phyloP scores from a whole-genome alignment of 2,113 vertebrate genomes.

The Xenopus laevis region DNA sequence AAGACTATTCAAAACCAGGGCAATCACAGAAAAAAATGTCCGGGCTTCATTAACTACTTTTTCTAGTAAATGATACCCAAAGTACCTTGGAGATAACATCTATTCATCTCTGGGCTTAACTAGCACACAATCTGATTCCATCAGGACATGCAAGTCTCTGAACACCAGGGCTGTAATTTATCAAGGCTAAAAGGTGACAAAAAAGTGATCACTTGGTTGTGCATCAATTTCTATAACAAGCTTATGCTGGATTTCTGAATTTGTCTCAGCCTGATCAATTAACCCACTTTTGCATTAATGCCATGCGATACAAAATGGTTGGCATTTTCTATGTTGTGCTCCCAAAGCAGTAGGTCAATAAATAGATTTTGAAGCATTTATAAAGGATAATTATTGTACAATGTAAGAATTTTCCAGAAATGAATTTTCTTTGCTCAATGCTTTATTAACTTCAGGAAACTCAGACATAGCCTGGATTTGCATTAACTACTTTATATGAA shows the following conservation, averaged over 20 bases:
- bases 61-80: slow-evolving; percentile 34
- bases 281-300: slow-evolving; percentile 14
- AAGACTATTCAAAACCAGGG: slow-evolving; percentile 21
- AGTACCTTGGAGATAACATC: slow-evolving; percentile 18
- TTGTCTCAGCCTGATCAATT: slow-evolving; percentile 17
- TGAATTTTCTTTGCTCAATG: too few relatives aligned
- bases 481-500: neutral
- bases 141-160: slow-evolving; percentile 25
- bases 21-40: slow-evolving; percentile 24
- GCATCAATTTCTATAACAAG: slow-evolving; percentile 34
- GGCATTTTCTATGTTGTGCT: neutral
- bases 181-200: slow-evolving; percentile 40
- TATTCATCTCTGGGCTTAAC: slow-evolving; percentile 38
- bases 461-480: neutral
- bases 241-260: neutral
- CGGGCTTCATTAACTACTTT: slow-evolving; percentile 10
- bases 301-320: neutral
- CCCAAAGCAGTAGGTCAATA: neutral
- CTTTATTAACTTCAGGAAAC: too few relatives aligned
- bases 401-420: too few relatives aligned
- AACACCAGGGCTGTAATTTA: slow-evolving; percentile 21
- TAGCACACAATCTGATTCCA: slow-evolving; percentile 26
- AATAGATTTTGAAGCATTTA: too few relatives aligned
- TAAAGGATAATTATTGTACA: too few relatives aligned
- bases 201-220: slow-evolving; percentile 35